phyloP scores from a whole-genome alignment of 2,888 invertebrate genomes.

The Eupithecia tripunctaria region DNA sequence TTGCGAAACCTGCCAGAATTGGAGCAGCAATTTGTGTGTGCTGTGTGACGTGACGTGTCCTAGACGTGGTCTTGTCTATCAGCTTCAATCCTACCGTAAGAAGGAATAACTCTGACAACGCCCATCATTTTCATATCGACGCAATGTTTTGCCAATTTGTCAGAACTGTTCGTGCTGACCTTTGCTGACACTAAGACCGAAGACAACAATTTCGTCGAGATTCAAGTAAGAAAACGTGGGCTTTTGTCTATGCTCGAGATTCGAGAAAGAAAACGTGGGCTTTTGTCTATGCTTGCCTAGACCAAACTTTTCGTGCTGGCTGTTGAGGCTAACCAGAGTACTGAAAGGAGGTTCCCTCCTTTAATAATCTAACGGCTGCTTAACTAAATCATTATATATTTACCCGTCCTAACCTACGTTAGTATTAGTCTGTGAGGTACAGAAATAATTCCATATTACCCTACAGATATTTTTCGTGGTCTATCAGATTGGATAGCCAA shows the following conservation, averaged over 20 bases:
- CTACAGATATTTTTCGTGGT: neutral
- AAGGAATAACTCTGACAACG: neutral
- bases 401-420: neutral
- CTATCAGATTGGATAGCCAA: neutral
- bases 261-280: neutral
- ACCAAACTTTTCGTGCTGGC: neutral
- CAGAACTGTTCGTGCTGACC: neutral
- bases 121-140: neutral
- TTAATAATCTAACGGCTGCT: neutral
- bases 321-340: neutral
- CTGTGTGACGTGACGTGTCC: slow-evolving; percentile 65
- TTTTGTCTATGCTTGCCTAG: neutral
- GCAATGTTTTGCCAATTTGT: neutral
- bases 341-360: neutral
- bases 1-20: slow-evolving; percentile 79
- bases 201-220: neutral
- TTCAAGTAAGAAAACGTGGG: neutral
- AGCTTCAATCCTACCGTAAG: neutral
- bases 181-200: neutral
- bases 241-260: neutral
- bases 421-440: neutral
- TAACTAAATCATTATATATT: neutral
- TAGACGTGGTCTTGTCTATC: slow-evolving; percentile 45
- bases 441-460: neutral
- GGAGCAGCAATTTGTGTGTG: slow-evolving; percentile 77